Evolutionary conservation across 1,140 invertebrate genomes (phyloP).

Genomic region (Lethrus apterus): DNA sequence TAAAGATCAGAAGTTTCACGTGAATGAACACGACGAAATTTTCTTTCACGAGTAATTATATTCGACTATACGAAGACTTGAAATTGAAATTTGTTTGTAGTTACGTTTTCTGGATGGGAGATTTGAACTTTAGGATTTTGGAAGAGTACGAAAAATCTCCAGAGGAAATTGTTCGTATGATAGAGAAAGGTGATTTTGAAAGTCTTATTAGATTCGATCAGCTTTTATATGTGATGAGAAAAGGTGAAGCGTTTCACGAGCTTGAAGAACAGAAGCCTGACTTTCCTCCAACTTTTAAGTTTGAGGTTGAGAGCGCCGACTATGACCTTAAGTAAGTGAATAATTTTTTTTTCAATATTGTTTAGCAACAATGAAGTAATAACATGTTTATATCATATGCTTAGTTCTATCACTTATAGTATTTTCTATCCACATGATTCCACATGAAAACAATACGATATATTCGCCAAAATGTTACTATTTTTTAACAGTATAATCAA

Average conservation of each 20-base stretch:
- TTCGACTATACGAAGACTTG: background rate
- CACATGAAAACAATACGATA: too few relatives aligned
- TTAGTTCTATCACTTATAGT: too few relatives aligned
- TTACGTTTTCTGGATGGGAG: conserved; percentile 93
- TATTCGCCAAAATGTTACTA: too few relatives aligned
- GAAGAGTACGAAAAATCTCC: conserved; percentile 50
- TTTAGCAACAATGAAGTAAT: too few relatives aligned
- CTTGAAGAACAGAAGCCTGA: conserved; percentile 62
- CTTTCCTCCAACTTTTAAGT: conserved; percentile 90
- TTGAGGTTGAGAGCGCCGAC: conserved; percentile 58
- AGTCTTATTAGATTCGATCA: conserved; percentile 67
- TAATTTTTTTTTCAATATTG: too few relatives aligned
- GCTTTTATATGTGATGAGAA: conserved; percentile 57
- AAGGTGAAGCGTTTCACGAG: conserved; percentile 71
- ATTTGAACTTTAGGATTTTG: conserved; percentile 83
- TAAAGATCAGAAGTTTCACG: conserved; percentile 61
- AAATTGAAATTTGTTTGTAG: conserved; percentile 44
- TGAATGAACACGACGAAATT: conserved; percentile 69
- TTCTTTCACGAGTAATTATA: conserved; percentile 79
- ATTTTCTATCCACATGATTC: too few relatives aligned
- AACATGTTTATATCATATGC: too few relatives aligned
- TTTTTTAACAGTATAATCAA: too few relatives aligned
- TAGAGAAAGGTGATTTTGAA: conserved; percentile 58
- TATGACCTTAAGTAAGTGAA: conserved; percentile 76
- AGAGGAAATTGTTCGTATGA: conserved; percentile 56